Evolutionary conservation across 2,888 invertebrate species (phyloP).

Genomic region (Ischnus inquisitorius): DNA sequence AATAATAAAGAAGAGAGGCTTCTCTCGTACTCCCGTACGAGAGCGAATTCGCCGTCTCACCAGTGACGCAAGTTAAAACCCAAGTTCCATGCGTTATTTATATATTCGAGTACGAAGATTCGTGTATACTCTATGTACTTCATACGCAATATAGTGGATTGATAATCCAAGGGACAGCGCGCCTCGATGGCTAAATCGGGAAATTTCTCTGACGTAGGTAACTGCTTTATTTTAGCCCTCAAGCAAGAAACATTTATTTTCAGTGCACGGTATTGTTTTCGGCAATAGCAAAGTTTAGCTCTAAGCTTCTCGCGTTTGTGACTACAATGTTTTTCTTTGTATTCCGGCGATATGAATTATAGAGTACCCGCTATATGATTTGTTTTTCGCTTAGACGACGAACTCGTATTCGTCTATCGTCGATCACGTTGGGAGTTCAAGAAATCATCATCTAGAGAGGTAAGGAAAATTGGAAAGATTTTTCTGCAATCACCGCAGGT

Average conservation of each 20-base stretch:
- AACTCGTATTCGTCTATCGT: background rate
- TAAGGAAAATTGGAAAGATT: background rate
- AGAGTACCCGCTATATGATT: too few species aligned
- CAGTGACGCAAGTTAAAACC: slow-evolving; percentile 59
- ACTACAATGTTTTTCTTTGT: background rate
- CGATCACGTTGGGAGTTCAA: background rate
- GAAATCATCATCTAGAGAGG: slow-evolving; percentile 27
- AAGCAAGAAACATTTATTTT: background rate
- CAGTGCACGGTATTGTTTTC: background rate
- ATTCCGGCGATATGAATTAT: too few species aligned
- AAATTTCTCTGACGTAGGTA: slow-evolving; percentile 3
- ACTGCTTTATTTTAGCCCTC: background rate
- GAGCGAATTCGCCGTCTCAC: slow-evolving; percentile 27
- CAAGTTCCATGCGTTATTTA: slow-evolving; percentile 12
- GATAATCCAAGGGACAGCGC: background rate
- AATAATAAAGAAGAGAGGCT: slow-evolving; percentile 81
- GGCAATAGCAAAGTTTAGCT: background rate
- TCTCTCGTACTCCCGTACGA: slow-evolving; percentile 51
- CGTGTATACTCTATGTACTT: slow-evolving; percentile 1
- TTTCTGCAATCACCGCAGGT: slow-evolving; percentile 45
- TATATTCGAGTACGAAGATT: slow-evolving; percentile 7
- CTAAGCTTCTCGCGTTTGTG: background rate
- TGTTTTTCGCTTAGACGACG: too few species aligned
- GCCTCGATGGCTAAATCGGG: slow-evolving; percentile 13
- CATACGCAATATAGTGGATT: background rate